These are phyloP conservation scores for Schizopygopsis malacanthus DNA, from an alignment of 2,797 vertebrate species.

Conservation along the genomic window DNA sequence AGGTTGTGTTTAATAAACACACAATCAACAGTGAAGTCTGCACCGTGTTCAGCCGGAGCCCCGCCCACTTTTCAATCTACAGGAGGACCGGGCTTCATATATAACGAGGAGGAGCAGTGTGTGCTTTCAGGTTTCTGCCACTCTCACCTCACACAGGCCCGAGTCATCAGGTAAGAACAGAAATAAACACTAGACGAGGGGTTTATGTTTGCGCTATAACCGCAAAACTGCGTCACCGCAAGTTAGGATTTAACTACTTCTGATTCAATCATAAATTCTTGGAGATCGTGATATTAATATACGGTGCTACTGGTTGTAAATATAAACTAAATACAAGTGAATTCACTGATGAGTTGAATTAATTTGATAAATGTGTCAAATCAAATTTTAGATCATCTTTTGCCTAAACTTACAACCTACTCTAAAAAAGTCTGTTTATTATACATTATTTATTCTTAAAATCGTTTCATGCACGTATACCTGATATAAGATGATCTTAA, in stretches of 20 bases:
- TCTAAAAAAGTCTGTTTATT: background rate
- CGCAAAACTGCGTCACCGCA: background rate
- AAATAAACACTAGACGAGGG: background rate
- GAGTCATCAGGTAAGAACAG: constrained; percentile 21
- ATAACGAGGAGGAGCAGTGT: constrained; percentile 56
- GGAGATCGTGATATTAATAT: background rate
- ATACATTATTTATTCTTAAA: background rate
- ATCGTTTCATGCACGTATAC: background rate
- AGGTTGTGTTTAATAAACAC: background rate
- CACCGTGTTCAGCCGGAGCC: constrained; percentile 50
- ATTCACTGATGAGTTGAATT: background rate
- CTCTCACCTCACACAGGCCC: background rate
- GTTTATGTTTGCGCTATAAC: background rate
- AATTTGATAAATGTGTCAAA: background rate
- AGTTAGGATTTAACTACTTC: background rate
- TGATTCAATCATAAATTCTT: background rate
- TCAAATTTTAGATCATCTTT: background rate
- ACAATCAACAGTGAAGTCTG: background rate
- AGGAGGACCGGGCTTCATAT: constrained; percentile 61
- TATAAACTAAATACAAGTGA: background rate
- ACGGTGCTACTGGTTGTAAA: background rate
- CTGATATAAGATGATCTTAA: background rate
- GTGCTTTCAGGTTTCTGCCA: background rate
- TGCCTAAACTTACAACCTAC: background rate
- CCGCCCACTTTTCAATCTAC: constrained; percentile 62